Conservation (phyloP, 2,797 vertebrate species). For the Apogon talboti region DNA sequence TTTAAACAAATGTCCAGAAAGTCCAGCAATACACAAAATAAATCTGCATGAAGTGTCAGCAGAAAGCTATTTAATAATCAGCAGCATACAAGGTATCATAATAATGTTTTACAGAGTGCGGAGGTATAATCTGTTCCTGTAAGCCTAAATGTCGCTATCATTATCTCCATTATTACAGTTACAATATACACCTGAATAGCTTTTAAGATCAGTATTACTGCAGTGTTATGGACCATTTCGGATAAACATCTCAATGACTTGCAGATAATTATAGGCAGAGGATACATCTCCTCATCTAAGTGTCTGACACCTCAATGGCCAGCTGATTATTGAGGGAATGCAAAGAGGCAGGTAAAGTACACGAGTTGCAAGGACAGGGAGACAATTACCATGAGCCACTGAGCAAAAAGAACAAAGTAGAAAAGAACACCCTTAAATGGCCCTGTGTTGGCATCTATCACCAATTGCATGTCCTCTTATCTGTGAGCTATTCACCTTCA, state of each 20-base stretch:
- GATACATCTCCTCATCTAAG: constrained; percentile 48
- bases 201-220: constrained; percentile 53
- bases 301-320: constrained; percentile 48
- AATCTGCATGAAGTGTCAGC: neutral
- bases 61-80: neutral
- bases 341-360: constrained; percentile 15
- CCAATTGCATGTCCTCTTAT: constrained; percentile 15
- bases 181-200: constrained; percentile 35
- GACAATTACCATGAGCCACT: constrained; percentile 27
- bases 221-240: constrained; percentile 50
- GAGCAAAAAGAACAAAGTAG: constrained; percentile 10
- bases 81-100: neutral
- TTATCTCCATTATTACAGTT: constrained; percentile 47
- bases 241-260: constrained; percentile 60
- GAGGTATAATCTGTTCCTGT: constrained; percentile 16
- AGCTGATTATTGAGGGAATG: constrained; percentile 38
- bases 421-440: constrained; percentile 13
- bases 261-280: constrained; percentile 64
- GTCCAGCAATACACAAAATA: neutral
- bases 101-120: constrained; percentile 6
- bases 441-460: constrained; percentile 26
- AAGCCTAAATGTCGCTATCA: constrained; percentile 29
- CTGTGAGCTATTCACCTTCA: constrained; percentile 40
- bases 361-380: constrained; percentile 47
- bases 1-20: constrained; percentile 2